Conservation (phyloP, 2,888 invertebrate genomes). For the Cecidostiba fungosa region DNA sequence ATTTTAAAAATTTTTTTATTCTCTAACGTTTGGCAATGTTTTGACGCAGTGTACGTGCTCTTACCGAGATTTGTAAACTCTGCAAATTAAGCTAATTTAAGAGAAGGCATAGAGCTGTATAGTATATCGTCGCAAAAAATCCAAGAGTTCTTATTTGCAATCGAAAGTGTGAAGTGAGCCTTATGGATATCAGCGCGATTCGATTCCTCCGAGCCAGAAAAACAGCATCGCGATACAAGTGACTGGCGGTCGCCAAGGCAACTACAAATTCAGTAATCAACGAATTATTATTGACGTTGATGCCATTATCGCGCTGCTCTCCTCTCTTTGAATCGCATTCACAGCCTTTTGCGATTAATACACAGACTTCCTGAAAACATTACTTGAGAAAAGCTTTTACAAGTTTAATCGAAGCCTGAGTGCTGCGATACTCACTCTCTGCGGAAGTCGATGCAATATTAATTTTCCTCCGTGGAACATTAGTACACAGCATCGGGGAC, state of each 20-base stretch:
- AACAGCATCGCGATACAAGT: slow-evolving; percentile 68
- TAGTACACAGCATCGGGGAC: background rate
- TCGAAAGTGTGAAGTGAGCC: slow-evolving; percentile 50
- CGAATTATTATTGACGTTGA: slow-evolving; percentile 81
- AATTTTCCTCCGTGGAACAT: slow-evolving; percentile 40
- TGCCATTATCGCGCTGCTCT: slow-evolving; percentile 73
- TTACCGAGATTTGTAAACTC: no score
- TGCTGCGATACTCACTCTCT: slow-evolving; percentile 47
- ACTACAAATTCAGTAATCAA: slow-evolving; percentile 80
- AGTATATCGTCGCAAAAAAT: background rate
- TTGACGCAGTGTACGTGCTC: background rate
- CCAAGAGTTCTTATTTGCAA: background rate
- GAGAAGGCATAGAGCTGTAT: no score
- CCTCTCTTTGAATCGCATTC: slow-evolving; percentile 53
- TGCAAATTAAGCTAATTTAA: background rate
- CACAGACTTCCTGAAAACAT: slow-evolving; percentile 36
- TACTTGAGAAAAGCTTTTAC: slow-evolving; percentile 51
- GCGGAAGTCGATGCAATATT: slow-evolving; percentile 48
- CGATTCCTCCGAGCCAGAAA: slow-evolving; percentile 71
- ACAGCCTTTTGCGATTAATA: slow-evolving; percentile 50
- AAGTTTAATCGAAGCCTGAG: slow-evolving; percentile 57
- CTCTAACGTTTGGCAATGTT: background rate
- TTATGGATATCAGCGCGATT: slow-evolving; percentile 62
- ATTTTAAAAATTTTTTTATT: background rate
- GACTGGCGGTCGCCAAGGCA: slow-evolving; percentile 76